Evolutionary conservation across 2,888 invertebrate species (phyloP), one percentile per base, ranked within the genome.

Genomic region (Dichetophora obliterata): DNA sequence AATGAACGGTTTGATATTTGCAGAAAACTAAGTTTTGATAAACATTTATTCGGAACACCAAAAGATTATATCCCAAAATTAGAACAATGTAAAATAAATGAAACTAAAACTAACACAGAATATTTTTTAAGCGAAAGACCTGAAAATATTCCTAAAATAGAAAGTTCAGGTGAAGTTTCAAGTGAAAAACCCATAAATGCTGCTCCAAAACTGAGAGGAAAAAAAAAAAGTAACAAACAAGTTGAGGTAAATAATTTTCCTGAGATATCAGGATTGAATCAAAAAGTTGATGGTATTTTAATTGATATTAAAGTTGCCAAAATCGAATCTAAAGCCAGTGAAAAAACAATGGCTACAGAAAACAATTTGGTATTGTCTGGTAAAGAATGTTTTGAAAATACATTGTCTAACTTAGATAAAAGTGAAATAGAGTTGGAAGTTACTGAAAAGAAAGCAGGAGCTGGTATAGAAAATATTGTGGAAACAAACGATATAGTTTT

Each of bases 361-460:
- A 24, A 52, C 9, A 14, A 27, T 14, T 69, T n/a, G 19, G 52
- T 43, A 11, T 1, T 14, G 43, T 11, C 43, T 6, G 14, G 14
- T 43, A 43, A 43, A 43, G 14, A 43, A 11, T 43, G 14, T 43
- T 37, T 48, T n/a, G 48, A 72, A n/a, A 24, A 31, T 9, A 73
- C 0, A 22, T 8, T n/a, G 52, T 14, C 8, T 50, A 19, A 19
- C 19, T 14, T 54, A 52, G 79, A 81, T 79, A 81, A 87, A 79
- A 83, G 82, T 78, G 87, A 90, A 63, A 87, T 90, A 78, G 84
- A 86, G 14, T 82, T 89, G 22, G 85, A 87, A 80, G 87, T 87
- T 1, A 86, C 86, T 43, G 87, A 89, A 1, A 88, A 89, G 80
- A 89, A 89, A 80, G 89, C 88, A 0, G 89, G 89, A 77, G 88